Percentiles rank a stretch among this genome's conserved stretches.
Conservation (phyloP, 2,888 invertebrate genomes). For the Tuta absoluta region DNA sequence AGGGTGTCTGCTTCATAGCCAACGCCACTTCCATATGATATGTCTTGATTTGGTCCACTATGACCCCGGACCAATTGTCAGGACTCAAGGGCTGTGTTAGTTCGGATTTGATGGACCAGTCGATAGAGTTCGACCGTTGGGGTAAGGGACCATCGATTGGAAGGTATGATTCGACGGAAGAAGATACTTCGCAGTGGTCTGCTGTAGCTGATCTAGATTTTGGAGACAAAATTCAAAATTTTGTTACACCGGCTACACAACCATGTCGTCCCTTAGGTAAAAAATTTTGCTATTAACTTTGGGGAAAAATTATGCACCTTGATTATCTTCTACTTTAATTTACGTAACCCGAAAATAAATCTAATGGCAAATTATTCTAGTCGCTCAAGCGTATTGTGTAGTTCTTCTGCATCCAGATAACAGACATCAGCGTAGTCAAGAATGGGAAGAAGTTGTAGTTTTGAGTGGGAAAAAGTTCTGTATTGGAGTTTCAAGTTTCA, state of each 20-base stretch:
- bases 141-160: constrained; percentile 46
- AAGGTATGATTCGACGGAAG: constrained; percentile 63
- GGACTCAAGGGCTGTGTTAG: constrained; percentile 43
- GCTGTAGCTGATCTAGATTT: constrained; percentile 46
- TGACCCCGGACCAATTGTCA: constrained; percentile 74
- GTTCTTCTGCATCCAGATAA: too few relatives aligned
- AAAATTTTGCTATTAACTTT: too few relatives aligned
- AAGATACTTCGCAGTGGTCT: constrained; percentile 68
- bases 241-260: background rate
- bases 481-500: too few relatives aligned
- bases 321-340: too few relatives aligned
- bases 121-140: constrained; percentile 43
- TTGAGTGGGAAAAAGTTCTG: too few relatives aligned
- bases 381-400: too few relatives aligned
- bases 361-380: too few relatives aligned
- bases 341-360: too few relatives aligned
- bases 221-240: background rate
- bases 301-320: too few relatives aligned
- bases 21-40: constrained; percentile 86
- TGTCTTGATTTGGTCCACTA: constrained; percentile 87
- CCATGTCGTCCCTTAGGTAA: too few relatives aligned
- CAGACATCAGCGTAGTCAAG: too few relatives aligned
- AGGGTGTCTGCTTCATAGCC: constrained; percentile 84
- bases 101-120: constrained; percentile 46
- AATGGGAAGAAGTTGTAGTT: too few relatives aligned